phyloP scores from a whole-genome alignment of 2,888 invertebrate genomes.

The Platycheirus rosarum region DNA sequence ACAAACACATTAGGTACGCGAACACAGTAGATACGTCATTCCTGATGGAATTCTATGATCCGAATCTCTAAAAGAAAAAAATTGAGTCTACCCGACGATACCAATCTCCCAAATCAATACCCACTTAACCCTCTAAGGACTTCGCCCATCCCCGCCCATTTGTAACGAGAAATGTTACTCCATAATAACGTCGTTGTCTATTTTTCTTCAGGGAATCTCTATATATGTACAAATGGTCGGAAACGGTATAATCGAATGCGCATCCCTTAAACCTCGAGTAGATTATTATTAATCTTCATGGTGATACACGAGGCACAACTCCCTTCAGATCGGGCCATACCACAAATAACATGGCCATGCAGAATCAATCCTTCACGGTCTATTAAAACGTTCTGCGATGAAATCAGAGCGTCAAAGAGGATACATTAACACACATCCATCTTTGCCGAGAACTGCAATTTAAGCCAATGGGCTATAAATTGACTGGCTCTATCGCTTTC shows the following conservation, averaged over 20 bases:
- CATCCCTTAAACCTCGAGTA: slow-evolving; percentile 4
- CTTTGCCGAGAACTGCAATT: slow-evolving; percentile 34
- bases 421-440: slow-evolving; percentile 65
- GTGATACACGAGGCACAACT: slow-evolving; percentile 21
- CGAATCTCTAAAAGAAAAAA: background rate
- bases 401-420: slow-evolving; percentile 56
- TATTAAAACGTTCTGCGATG: slow-evolving; percentile 60
- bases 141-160: slow-evolving; percentile 4
- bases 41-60: background rate
- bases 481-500: slow-evolving; percentile 51
- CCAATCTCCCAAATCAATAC: background rate
- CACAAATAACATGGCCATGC: slow-evolving; percentile 62
- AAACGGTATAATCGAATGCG: slow-evolving; percentile 28
- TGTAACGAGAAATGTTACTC: slow-evolving; percentile 1
- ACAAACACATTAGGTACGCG: slow-evolving; percentile 31
- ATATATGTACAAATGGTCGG: background rate
- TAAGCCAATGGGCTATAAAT: slow-evolving; percentile 55
- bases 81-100: background rate
- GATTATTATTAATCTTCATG: slow-evolving; percentile 54
- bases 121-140: slow-evolving; percentile 17
- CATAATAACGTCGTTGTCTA: slow-evolving; percentile 1
- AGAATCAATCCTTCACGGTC: slow-evolving; percentile 65
- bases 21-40: slow-evolving; percentile 2
- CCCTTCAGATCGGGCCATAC: slow-evolving; percentile 49
- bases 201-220: background rate